Conservation (phyloP, 2,797 vertebrate species). For the Sparus aurata region DNA sequence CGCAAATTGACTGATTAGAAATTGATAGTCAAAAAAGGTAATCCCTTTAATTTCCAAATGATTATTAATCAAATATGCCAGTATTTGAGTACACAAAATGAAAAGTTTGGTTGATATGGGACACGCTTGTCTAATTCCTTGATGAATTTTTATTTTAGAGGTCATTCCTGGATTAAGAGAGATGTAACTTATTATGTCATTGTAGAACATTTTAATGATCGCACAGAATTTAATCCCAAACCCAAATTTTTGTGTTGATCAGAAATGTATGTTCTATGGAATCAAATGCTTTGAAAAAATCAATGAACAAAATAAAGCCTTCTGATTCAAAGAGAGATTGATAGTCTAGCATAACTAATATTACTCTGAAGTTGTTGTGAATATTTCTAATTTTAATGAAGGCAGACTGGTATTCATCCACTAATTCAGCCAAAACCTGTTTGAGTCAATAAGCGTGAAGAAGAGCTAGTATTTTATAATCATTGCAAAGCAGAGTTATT, state of each 20-base stretch:
- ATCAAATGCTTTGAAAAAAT: conserved; percentile 1
- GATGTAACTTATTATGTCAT: conserved; percentile 2
- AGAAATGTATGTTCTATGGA: neutral
- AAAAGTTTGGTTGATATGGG: conserved; percentile 5
- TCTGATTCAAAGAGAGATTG: neutral
- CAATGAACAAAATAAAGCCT: neutral
- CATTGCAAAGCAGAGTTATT: conserved; percentile 9
- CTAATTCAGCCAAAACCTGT: neutral
- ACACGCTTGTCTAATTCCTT: conserved; percentile 7
- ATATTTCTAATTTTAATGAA: neutral
- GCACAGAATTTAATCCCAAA: conserved; percentile 6
- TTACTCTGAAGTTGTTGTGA: neutral
- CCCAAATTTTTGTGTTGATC: neutral
- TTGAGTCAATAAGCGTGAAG: neutral
- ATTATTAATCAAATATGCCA: conserved; percentile 1
- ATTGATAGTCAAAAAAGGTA: neutral
- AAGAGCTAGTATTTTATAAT: conserved; percentile 1
- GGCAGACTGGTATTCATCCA: neutral
- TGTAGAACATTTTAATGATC: conserved; percentile 8
- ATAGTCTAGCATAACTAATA: neutral
- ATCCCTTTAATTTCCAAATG: neutral
- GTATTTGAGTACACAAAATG: neutral
- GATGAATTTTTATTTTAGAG: neutral
- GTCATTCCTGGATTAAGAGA: conserved; percentile 3
- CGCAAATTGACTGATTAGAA: conserved; percentile 7